Conservation (phyloP, 2,888 invertebrate genomes). For the Axea sp. region DNA sequence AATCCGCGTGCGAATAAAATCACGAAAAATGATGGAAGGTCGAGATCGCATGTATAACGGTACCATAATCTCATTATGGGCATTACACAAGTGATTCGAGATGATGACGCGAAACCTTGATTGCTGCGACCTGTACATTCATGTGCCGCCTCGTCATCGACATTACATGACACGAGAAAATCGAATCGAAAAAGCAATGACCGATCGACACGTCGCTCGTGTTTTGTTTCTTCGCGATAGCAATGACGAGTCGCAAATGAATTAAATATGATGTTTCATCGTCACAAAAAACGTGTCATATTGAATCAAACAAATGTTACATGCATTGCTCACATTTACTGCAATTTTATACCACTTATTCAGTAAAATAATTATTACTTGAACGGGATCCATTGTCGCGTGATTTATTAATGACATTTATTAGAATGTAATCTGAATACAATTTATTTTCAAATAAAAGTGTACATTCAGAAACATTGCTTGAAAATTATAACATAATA, state of each 20-base stretch:
- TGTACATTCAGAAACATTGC: too few species aligned
- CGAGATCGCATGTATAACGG: slow-evolving; percentile 58
- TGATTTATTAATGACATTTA: slow-evolving; percentile 12
- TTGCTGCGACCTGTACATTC: slow-evolving; percentile 53
- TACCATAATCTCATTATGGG: slow-evolving; percentile 59
- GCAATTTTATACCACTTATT: slow-evolving; percentile 23
- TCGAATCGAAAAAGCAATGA: slow-evolving; percentile 39
- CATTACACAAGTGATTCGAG: slow-evolving; percentile 59
- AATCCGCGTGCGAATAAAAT: slow-evolving; percentile 43
- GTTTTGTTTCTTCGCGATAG: slow-evolving; percentile 37
- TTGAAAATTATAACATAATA: too few species aligned
- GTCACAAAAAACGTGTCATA: slow-evolving; percentile 39
- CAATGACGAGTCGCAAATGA: slow-evolving; percentile 29
- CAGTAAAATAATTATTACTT: slow-evolving; percentile 27
- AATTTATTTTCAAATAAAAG: too few species aligned
- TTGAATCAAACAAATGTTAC: slow-evolving; percentile 53
- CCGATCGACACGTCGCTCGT: slow-evolving; percentile 41
- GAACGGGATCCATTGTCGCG: neutral
- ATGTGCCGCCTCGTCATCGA: slow-evolving; percentile 52
- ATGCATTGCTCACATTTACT: slow-evolving; percentile 1
- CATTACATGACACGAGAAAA: slow-evolving; percentile 50
- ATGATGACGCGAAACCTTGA: slow-evolving; percentile 59
- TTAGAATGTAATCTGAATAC: neutral
- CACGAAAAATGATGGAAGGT: slow-evolving; percentile 57
- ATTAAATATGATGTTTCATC: slow-evolving; percentile 46